These are phyloP conservation scores for Tortrix viridana DNA, from an alignment of 2,888 invertebrate species.

Conservation along the genomic window DNA sequence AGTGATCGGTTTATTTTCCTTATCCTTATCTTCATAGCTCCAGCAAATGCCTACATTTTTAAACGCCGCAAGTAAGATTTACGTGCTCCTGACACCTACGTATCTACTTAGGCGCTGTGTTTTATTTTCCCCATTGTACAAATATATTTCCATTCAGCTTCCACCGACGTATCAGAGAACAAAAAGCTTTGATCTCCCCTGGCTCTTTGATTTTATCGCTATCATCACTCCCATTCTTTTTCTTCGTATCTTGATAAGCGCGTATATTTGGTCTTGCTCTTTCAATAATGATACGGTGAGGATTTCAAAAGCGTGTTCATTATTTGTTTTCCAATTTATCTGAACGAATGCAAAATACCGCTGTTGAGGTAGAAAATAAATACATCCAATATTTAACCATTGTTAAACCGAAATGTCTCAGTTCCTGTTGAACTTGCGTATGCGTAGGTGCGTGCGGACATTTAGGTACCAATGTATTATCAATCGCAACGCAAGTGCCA, in stretches of 20 bases:
- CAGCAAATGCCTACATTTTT: not conserved
- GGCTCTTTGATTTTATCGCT: conserved; percentile 36
- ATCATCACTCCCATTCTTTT: conserved; percentile 34
- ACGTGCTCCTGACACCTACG: not conserved
- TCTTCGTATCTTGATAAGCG: conserved; percentile 29
- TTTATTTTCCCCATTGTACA: conserved; percentile 25
- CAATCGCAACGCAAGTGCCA: too few relatives aligned
- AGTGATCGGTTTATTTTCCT: too few relatives aligned
- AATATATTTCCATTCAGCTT: conserved; percentile 35
- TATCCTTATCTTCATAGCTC: not conserved
- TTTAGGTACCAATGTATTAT: too few relatives aligned
- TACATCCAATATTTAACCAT: not conserved
- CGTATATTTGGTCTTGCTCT: conserved; percentile 18
- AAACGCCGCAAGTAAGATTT: not conserved
- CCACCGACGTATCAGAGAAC: conserved; percentile 27
- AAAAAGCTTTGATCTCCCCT: conserved; percentile 35
- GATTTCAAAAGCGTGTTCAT: conserved; percentile 7
- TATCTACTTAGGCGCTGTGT: conserved; percentile 6
- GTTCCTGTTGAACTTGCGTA: too few relatives aligned
- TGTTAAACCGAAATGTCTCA: not conserved
- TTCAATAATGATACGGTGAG: conserved; percentile 6
- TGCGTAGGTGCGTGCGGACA: too few relatives aligned
- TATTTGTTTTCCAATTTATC: conserved; percentile 9
- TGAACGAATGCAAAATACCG: not conserved
- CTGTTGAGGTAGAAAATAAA: too few relatives aligned